Evolutionary conservation across 2,888 invertebrate species (phyloP), one percentile per base, ranked within the genome.

Genomic region (Ochropleura leucogaster): DNA sequence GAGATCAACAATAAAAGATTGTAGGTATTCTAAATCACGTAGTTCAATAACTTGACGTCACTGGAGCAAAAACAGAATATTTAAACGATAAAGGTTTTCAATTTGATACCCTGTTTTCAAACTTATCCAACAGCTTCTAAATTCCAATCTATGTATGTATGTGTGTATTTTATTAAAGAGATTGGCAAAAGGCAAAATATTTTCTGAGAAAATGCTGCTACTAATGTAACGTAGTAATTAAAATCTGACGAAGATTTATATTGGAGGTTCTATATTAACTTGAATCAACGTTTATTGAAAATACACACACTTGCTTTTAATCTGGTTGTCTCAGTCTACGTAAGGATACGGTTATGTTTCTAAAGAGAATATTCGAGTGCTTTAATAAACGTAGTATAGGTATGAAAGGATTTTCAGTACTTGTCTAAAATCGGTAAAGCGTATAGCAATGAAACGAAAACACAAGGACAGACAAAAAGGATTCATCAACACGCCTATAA

Each of bases 131-230:
- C 9, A 46, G 46, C 3, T 46, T 9, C 9, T 46, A 46, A 30
- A 30, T 30, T 46, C 9, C 46, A 53, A 53, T 64, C 12, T 44
- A 7, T 42, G 20, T 46, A 40, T 0, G 40, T 18, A n/a, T 9
- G 20, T 68, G 60, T 49, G 16, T 46, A 69, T 30, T 30, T 30
- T 30, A n/a, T n/a, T n/a, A n/a, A n/a, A n/a, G n/a, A n/a, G n/a
- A n/a, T n/a, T n/a, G n/a, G n/a, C n/a, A 72, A 66, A 67, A 20
- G 57, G 4, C 30, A 30, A 69, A 69, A n/a, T 9, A 9, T 59
- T 49, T 44, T 14, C 30, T 47, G 57, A 72, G 47, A 12, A 46
- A 47, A 8, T 55, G 42, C 47, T 72, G 47, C 8, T 55, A 57
- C 30, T 42, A 55, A 65, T 55, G 46, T n/a, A 51, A 42, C 20